phyloP scores from a whole-genome alignment of 23 tunicate species.

The Trididemnum nubilum region DNA sequence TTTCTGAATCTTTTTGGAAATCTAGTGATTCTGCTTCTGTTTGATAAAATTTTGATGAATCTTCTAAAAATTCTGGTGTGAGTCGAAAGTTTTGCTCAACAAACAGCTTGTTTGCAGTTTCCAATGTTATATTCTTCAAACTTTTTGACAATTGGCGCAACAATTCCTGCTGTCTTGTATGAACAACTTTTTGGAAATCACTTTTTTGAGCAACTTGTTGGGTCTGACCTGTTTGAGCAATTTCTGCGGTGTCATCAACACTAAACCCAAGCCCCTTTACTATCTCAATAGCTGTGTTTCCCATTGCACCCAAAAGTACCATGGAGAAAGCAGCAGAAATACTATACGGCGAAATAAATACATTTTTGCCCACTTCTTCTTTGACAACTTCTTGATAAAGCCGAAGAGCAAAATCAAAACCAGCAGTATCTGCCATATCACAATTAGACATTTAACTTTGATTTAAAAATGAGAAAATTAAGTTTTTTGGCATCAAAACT shows the following conservation, averaged over 20 bases:
- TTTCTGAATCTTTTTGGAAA: conserved; percentile 37
- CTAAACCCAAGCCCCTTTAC: conserved; percentile 14
- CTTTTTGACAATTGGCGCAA: not conserved
- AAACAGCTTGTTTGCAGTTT: conserved; percentile 55
- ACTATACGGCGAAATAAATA: conserved; percentile 62
- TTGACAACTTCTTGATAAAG: conserved; percentile 20
- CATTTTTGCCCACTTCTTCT: conserved; percentile 9
- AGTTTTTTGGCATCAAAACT: no score
- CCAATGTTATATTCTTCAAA: conserved; percentile 2
- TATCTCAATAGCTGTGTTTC: conserved; percentile 29
- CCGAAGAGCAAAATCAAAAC: not conserved
- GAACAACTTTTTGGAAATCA: not conserved
- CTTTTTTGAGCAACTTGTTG: not conserved
- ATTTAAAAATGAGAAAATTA: no score
- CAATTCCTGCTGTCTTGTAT: not conserved
- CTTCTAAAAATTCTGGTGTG: conserved; percentile 20
- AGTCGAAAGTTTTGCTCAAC: conserved; percentile 33
- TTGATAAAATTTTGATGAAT: conserved; percentile 5
- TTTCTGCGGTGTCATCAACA: not conserved
- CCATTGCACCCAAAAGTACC: conserved; percentile 49
- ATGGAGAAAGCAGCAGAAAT: conserved; percentile 42
- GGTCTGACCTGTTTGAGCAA: no score
- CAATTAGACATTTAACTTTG: not conserved
- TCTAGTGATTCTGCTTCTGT: conserved; percentile 14
- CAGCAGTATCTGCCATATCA: not conserved